Conservation (phyloP, 2,797 vertebrate genomes). For the Mionectes olivaceus region DNA sequence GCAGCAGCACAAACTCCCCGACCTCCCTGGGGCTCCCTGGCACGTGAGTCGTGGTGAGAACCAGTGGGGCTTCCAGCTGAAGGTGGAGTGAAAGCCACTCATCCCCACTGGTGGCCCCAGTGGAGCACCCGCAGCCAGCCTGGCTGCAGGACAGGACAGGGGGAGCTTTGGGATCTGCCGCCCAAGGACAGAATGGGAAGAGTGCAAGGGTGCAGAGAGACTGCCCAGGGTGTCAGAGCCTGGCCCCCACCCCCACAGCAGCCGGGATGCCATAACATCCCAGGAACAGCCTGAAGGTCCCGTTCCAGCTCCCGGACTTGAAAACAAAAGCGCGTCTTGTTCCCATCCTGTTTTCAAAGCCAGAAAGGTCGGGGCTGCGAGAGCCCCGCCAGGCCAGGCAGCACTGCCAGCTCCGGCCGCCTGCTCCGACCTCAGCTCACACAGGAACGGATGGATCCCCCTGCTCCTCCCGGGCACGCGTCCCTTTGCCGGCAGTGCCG, state of each 20-base stretch:
- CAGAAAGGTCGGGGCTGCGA: neutral
- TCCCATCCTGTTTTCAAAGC: conserved; percentile 39
- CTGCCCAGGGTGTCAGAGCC: rapidly evolving
- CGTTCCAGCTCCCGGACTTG: neutral
- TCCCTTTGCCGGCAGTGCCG: rapidly evolving
- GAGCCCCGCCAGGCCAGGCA: neutral
- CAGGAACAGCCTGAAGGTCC: conserved; percentile 50
- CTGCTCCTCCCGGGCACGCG: rapidly evolving
- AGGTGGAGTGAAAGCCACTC: neutral
- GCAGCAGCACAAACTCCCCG: neutral
- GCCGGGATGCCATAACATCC: neutral
- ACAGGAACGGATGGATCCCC: rapidly evolving
- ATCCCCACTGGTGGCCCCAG: neutral
- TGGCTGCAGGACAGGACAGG: neutral
- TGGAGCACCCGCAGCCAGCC: neutral
- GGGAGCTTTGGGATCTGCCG: neutral
- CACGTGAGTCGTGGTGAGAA: rapidly evolving
- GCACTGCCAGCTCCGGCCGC: neutral
- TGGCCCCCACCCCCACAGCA: rapidly evolving
- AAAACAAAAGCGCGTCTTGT: conserved; percentile 34
- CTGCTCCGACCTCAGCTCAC: rapidly evolving
- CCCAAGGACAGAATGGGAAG: neutral
- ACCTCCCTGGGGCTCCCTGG: neutral
- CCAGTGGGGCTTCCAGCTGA: neutral
- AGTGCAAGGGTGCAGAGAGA: neutral